These are phyloP conservation scores for Taphrorychus bicolor DNA, from an alignment of 2,888 invertebrate species.

Conservation along the genomic window DNA sequence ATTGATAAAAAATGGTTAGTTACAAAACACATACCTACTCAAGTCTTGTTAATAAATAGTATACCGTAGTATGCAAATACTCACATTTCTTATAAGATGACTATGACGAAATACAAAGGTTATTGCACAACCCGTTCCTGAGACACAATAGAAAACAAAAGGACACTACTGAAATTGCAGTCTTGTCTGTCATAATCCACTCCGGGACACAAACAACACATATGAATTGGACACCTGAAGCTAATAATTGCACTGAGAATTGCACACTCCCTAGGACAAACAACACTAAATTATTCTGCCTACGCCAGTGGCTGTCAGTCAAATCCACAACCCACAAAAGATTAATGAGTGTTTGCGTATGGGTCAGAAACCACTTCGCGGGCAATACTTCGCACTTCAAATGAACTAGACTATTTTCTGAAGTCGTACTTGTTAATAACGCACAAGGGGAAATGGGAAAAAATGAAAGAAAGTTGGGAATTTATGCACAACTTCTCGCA, in stretches of 20 bases:
- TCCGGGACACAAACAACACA: not conserved
- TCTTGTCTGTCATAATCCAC: too few species aligned
- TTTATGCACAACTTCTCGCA: slow-evolving; percentile 17
- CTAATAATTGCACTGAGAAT: not conserved
- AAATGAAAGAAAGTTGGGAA: slow-evolving; percentile 26
- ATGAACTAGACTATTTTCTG: not conserved
- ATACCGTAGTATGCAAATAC: too few species aligned
- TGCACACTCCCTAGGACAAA: not conserved
- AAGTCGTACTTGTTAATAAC: slow-evolving; percentile 13
- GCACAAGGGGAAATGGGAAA: slow-evolving; percentile 15
- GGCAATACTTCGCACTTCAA: slow-evolving; percentile 8
- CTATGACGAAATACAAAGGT: too few species aligned
- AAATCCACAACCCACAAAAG: slow-evolving; percentile 35
- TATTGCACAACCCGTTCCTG: too few species aligned
- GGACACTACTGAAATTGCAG: too few species aligned
- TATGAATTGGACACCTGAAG: not conserved
- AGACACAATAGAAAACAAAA: too few species aligned
- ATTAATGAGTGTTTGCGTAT: slow-evolving; percentile 27
- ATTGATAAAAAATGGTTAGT: too few species aligned
- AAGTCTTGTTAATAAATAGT: too few species aligned
- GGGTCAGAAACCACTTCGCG: slow-evolving; percentile 11
- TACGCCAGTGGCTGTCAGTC: slow-evolving; percentile 42
- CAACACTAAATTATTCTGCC: slow-evolving; percentile 16
- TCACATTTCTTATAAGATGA: too few species aligned
- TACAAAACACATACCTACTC: too few species aligned